These are phyloP conservation scores for Pandemis cinnamomeana DNA, from an alignment of 2,888 invertebrate species.

Conservation along the genomic window DNA sequence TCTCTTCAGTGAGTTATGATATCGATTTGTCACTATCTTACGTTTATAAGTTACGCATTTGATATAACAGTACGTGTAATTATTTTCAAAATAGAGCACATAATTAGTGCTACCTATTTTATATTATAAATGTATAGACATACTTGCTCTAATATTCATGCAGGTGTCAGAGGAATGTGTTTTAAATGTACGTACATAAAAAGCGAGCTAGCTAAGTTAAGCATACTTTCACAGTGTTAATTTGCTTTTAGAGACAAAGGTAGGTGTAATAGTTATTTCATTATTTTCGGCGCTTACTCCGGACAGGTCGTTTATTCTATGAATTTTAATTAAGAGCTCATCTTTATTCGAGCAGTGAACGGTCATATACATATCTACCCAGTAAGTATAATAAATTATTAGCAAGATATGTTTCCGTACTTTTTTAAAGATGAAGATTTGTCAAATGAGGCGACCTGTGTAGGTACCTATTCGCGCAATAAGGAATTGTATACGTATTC, in stretches of 20 bases:
- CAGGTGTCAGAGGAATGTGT: too few relatives aligned
- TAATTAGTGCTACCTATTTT: too few relatives aligned
- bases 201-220: neutral
- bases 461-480: too few relatives aligned
- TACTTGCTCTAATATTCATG: too few relatives aligned
- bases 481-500: neutral
- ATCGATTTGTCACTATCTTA: conserved; percentile 34
- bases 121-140: too few relatives aligned
- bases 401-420: neutral
- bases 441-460: too few relatives aligned
- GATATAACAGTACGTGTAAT: conserved; percentile 3
- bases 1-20: conserved; percentile 16
- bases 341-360: conserved; percentile 42
- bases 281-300: conserved; percentile 29
- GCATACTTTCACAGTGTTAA: conserved; percentile 64
- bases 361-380: neutral
- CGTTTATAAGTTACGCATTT: conserved; percentile 16
- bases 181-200: neutral
- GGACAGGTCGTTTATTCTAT: conserved; percentile 30
- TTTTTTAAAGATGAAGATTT: too few relatives aligned
- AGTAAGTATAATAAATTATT: neutral
- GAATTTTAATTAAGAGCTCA: conserved; percentile 44
- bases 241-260: conserved; percentile 39
- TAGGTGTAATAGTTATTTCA: conserved; percentile 31
- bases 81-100: neutral